Conservation (phyloP, 2,113 vertebrate species). For the Puma concolor region DNA sequence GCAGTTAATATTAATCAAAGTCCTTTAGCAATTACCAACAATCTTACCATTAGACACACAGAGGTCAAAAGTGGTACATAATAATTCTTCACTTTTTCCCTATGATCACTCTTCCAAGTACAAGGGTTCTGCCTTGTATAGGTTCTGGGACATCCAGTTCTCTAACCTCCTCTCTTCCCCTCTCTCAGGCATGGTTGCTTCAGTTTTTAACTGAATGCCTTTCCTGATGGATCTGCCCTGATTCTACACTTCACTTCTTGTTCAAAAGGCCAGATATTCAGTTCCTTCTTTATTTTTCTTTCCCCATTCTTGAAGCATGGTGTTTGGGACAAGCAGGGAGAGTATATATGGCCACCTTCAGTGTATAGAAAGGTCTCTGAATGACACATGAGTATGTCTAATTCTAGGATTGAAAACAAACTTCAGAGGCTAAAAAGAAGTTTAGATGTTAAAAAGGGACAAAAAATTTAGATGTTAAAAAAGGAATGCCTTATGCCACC, state of each 20-base stretch:
- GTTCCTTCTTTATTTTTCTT: background rate
- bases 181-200: background rate
- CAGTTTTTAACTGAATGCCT: background rate
- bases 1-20: background rate
- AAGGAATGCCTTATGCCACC: background rate
- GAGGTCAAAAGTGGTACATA: background rate
- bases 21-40: background rate
- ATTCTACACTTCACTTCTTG: background rate
- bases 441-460: background rate
- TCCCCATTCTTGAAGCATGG: background rate
- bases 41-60: background rate
- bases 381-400: background rate
- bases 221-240: background rate
- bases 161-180: background rate
- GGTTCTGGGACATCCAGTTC: too few relatives aligned
- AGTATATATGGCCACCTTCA: background rate
- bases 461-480: background rate
- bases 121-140: fast-evolving
- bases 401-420: background rate
- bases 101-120: background rate
- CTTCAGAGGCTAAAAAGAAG: background rate
- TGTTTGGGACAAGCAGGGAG: background rate
- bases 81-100: background rate
- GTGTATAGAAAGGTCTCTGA: background rate
- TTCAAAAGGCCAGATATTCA: background rate